phyloP scores from a whole-genome alignment of 2,797 vertebrate genomes.

The Myotis myotis region DNA sequence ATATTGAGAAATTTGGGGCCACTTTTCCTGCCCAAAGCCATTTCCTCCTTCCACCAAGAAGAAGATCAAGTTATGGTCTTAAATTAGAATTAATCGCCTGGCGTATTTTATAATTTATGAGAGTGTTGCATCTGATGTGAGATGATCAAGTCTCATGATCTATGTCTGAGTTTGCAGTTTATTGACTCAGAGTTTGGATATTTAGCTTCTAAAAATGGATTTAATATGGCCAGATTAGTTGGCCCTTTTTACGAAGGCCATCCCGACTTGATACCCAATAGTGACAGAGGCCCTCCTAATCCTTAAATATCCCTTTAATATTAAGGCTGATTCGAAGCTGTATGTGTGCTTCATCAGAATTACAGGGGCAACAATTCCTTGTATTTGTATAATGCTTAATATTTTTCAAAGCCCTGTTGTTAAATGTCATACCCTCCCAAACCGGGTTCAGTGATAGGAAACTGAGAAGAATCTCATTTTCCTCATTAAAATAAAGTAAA shows the following conservation, averaged over 20 bases:
- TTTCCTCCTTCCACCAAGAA: constrained; percentile 42
- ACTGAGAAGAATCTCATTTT: background rate
- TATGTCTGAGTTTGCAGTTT: constrained; percentile 52
- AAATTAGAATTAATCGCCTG: constrained; percentile 66
- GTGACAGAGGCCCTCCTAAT: constrained; percentile 70
- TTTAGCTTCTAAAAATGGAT: constrained; percentile 66
- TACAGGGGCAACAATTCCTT: constrained; percentile 73
- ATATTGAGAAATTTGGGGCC: background rate
- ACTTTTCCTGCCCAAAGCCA: constrained; percentile 52
- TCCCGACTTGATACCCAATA: constrained; percentile 22
- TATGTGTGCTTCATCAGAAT: constrained; percentile 48
- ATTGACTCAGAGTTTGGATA: constrained; percentile 63
- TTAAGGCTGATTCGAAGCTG: constrained; percentile 58
- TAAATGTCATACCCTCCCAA: constrained; percentile 78
- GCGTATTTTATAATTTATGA: constrained; percentile 70
- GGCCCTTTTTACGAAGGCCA: constrained; percentile 62
- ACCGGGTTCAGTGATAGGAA: constrained; percentile 48
- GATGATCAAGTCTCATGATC: constrained; percentile 66
- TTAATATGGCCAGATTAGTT: constrained; percentile 77
- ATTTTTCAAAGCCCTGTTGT: constrained; percentile 76
- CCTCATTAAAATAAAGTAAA: constrained; percentile 69
- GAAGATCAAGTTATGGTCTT: constrained; percentile 56
- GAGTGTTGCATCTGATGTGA: constrained; percentile 52
- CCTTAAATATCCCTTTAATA: constrained; percentile 76
- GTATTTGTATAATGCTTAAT: constrained; percentile 78